These are phyloP conservation scores for Poecilia velifera DNA, from an alignment of 2,797 vertebrate species.

Conservation along the genomic window DNA sequence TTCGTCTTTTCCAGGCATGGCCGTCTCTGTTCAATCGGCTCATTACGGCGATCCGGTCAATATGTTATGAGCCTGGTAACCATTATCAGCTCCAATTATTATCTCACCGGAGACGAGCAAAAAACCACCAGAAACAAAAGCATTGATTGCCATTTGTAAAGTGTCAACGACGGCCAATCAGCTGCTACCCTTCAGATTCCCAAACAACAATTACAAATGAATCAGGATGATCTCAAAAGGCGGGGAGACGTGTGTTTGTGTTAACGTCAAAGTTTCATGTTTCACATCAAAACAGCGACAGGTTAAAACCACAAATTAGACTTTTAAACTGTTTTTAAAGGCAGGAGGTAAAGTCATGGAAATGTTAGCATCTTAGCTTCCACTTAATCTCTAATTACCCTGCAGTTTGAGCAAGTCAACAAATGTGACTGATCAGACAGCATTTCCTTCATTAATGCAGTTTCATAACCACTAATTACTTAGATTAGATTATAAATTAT, in stretches of 20 bases:
- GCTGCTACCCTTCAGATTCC: slow-evolving; percentile 4
- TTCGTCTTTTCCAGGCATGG: slow-evolving; percentile 35
- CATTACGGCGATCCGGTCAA: slow-evolving; percentile 61
- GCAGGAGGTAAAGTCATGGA: not conserved
- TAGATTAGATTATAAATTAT: not conserved
- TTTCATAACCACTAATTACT: not conserved
- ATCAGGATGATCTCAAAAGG: not conserved
- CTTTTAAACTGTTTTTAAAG: not conserved
- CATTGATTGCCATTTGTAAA: slow-evolving; percentile 62
- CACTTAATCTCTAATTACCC: not conserved
- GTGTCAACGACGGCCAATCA: slow-evolving; percentile 43
- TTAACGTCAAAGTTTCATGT: not conserved
- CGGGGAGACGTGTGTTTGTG: not conserved
- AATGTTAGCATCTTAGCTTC: not conserved
- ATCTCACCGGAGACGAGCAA: slow-evolving; percentile 30
- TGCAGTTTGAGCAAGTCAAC: not conserved
- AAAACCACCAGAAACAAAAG: slow-evolving; percentile 46
- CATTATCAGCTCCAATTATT: slow-evolving; percentile 71
- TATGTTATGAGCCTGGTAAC: slow-evolving; percentile 55
- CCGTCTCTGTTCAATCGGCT: slow-evolving; percentile 45
- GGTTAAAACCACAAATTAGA: not conserved
- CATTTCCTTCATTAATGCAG: not conserved
- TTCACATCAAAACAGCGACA: not conserved
- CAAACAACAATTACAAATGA: slow-evolving; percentile 10
- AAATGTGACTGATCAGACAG: not conserved